Evolutionary conservation across 2,888 invertebrate genomes (phyloP), one percentile per base, ranked within the genome.

Genomic region (Drosophila conformis): DNA sequence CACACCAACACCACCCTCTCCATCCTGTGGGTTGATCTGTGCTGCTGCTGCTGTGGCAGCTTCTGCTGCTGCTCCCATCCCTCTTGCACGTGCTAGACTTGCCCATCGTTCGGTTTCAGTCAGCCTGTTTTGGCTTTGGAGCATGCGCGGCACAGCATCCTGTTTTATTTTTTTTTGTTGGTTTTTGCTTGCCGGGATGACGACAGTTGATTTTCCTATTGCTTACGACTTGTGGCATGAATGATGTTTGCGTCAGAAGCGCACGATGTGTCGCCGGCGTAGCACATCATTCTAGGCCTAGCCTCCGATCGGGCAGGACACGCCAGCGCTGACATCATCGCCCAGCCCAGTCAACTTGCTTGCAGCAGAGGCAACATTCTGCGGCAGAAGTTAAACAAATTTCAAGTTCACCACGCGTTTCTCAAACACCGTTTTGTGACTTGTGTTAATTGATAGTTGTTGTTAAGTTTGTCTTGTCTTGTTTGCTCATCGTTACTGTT

Each of bases 221-320:
- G 84, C 76, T 86, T 86, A 87, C 83, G 88, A 88, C 87, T 87
- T 86, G 88, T 91, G 89, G 91, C 88, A 91, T 90, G 91, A 87
- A 88, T 91, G 80, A 84, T 83, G 86, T 83, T 85, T 82, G 66
- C 72, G 68, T 86, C 91, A 92, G 91, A 92, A 92, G 90, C 90
- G 88, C 91, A 91, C 89, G 92, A 91, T 92, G 92, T 92, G 92
- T 91, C 91, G 91, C 86, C 89, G 90, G 90, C 80, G 86, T 81
- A 92, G 87, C 91, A 92, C 91, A 92, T 93, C 93, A 93, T 92
- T 93, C 93, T 93, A 93, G 93, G 93, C 93, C 93, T 93, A 93
- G 93, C 93, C 93, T 91, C 92, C 91, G 93, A 92, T 92, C 92
- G 90, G 92, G 88, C 91, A 93, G 91, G 92, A 93, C 93, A 91